Conservation (phyloP, 2,888 invertebrate species). For the Metellina segmentata region DNA sequence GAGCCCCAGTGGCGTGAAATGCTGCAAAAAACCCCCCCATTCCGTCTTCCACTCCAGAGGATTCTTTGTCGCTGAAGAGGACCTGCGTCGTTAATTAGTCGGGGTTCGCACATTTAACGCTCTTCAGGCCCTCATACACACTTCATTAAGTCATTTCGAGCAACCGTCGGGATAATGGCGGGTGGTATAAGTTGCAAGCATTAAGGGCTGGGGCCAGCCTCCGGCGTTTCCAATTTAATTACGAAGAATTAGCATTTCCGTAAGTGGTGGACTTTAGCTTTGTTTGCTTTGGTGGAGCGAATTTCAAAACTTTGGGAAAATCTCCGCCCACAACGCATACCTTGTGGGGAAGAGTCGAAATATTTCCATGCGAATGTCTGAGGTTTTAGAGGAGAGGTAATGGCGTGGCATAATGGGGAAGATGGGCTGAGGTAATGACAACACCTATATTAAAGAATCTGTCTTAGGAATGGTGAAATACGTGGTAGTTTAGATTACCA, state of each 20-base stretch:
- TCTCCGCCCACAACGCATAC: too few species aligned
- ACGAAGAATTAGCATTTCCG: conserved; percentile 45
- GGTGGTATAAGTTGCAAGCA: conserved; percentile 35
- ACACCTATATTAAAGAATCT: too few species aligned
- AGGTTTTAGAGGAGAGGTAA: too few species aligned
- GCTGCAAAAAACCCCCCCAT: conserved; percentile 1
- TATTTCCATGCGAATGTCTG: too few species aligned
- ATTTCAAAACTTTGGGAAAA: conserved; percentile 23
- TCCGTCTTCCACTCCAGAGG: background rate
- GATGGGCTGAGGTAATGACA: too few species aligned
- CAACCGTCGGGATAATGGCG: conserved; percentile 16
- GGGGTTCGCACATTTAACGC: conserved; percentile 54
- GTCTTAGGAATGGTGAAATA: too few species aligned
- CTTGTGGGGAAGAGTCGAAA: too few species aligned
- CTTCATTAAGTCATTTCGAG: conserved; percentile 58
- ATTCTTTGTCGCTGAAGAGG: conserved; percentile 27
- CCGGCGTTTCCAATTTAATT: conserved; percentile 42
- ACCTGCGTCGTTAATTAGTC: conserved; percentile 44
- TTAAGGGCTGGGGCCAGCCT: conserved; percentile 30
- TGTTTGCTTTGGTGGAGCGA: conserved; percentile 17
- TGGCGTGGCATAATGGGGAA: too few species aligned
- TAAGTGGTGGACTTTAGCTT: conserved; percentile 21
- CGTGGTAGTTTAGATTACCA: too few species aligned
- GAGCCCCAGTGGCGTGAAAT: background rate
- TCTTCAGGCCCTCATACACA: conserved; percentile 21